A percentile compares a stretch with the other conserved stretches of the same genome.
Conservation (phyloP, 2,113 vertebrate genomes). For the Bolborhynchus lineola region DNA sequence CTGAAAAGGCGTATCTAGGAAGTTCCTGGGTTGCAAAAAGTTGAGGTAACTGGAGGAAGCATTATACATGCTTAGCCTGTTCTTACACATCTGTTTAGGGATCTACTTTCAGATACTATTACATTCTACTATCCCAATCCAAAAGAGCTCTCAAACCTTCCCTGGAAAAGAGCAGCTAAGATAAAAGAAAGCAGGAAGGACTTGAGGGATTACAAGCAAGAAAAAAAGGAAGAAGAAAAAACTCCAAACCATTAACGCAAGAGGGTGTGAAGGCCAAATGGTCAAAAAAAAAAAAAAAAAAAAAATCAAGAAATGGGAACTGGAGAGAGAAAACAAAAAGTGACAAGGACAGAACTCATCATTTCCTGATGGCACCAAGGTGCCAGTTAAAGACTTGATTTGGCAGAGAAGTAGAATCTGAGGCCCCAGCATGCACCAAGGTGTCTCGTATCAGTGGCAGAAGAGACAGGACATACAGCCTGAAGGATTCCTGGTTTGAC, state of each 20-base stretch:
- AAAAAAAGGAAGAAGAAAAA: background rate
- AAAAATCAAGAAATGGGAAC: background rate
- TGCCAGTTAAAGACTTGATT: background rate
- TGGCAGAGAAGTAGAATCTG: background rate
- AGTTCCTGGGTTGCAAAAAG: background rate
- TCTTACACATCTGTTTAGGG: background rate
- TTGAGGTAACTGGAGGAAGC: background rate
- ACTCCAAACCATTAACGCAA: background rate
- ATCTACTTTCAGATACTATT: background rate
- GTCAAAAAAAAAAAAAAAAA: background rate
- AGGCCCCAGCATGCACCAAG: background rate
- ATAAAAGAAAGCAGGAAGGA: background rate
- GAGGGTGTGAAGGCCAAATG: background rate
- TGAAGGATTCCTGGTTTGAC: background rate
- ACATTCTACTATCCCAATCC: background rate
- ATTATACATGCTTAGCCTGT: background rate
- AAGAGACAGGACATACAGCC: background rate
- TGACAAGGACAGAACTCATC: background rate
- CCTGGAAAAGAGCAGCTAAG: background rate
- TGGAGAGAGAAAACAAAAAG: background rate
- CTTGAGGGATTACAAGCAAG: background rate
- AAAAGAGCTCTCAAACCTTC: background rate
- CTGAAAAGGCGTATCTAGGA: background rate
- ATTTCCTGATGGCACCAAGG: background rate
- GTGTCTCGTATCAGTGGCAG: rapidly evolving